phyloP scores from a whole-genome alignment of 2,888 invertebrate species.

The Tachina fera region DNA sequence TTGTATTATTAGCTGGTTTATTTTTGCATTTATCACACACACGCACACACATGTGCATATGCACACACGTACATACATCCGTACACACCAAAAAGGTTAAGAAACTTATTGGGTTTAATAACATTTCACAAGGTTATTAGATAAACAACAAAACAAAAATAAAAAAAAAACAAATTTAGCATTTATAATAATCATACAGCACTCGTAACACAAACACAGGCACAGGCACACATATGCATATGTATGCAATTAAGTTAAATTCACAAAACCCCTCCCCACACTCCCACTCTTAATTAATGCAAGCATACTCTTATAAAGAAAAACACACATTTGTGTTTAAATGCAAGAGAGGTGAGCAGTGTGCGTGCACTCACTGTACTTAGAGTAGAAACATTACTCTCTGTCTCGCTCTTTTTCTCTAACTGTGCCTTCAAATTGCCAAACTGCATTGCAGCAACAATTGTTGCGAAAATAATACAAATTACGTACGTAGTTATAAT shows the following conservation, averaged over 20 bases:
- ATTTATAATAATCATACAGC: constrained; percentile 55
- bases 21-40: constrained; percentile 40
- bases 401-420: constrained; percentile 22
- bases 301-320: neutral
- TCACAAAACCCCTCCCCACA: neutral
- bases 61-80: neutral
- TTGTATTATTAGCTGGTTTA: constrained; percentile 76
- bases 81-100: constrained; percentile 78
- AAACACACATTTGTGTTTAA: neutral
- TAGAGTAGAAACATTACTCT: constrained; percentile 13
- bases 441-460: constrained; percentile 60
- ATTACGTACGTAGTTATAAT: neutral
- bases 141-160: constrained; percentile 76
- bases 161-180: constrained; percentile 72
- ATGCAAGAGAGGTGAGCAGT: constrained; percentile 27
- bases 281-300: neutral
- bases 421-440: constrained; percentile 55
- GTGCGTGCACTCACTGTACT: constrained; percentile 21
- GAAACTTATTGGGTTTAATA: constrained; percentile 83
- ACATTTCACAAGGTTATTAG: constrained; percentile 82
- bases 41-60: constrained; percentile 13
- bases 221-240: neutral
- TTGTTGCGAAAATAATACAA: constrained; percentile 48
- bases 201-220: constrained; percentile 4
- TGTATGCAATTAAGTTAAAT: constrained; percentile 30